A percentile compares a stretch with the other conserved stretches of the same genome.
phyloP scores from a whole-genome alignment of 2,888 invertebrate genomes.

The Mythimna vitellina region DNA sequence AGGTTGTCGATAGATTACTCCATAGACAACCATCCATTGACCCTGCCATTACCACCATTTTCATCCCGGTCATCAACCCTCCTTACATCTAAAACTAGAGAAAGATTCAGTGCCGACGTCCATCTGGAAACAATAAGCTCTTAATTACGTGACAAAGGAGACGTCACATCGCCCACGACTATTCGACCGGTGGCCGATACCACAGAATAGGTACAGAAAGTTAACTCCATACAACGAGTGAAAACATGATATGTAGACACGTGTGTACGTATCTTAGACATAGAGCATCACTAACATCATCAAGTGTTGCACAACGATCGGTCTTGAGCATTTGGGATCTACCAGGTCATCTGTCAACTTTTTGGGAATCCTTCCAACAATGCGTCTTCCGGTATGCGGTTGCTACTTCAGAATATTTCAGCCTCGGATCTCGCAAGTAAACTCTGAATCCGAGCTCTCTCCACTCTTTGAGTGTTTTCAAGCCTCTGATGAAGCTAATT shows the following conservation, averaged over 20 bases:
- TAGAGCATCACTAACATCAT: too few species aligned
- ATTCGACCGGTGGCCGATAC: not conserved
- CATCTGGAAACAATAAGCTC: constrained; percentile 28
- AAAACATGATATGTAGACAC: not conserved
- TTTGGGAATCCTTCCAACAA: too few species aligned
- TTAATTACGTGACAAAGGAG: constrained; percentile 30
- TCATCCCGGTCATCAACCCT: not conserved
- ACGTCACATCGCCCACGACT: constrained; percentile 23
- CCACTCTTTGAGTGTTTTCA: too few species aligned
- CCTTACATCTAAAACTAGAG: not conserved
- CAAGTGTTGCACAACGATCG: too few species aligned
- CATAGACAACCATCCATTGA: not conserved
- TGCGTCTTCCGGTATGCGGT: too few species aligned
- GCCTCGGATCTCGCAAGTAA: too few species aligned
- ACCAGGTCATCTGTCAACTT: too few species aligned
- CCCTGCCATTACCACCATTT: not conserved
- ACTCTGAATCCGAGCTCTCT: too few species aligned
- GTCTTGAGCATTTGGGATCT: too few species aligned
- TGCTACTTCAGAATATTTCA: too few species aligned
- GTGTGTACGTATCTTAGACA: too few species aligned
- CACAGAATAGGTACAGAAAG: constrained; percentile 9
- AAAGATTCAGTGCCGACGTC: constrained; percentile 6
- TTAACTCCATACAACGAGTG: not conserved
- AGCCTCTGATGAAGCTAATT: too few species aligned
- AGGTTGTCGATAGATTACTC: not conserved